phyloP scores from a whole-genome alignment of 2,113 vertebrate species.

The Amblyornis subalaris region DNA sequence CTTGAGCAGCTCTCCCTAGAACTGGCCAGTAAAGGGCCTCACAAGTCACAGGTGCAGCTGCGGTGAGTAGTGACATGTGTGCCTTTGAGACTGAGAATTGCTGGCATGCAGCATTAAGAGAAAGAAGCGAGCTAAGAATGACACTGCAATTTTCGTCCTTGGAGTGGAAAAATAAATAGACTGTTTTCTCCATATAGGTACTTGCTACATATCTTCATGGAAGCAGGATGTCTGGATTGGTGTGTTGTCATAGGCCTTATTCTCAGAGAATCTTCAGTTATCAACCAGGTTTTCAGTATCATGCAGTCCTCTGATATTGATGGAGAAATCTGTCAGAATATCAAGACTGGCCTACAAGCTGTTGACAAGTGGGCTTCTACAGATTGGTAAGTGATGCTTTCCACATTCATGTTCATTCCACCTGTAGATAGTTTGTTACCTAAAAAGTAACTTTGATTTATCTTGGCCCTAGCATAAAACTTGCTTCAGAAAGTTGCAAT shows the following conservation, averaged over 20 bases:
- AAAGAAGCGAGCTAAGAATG: not conserved
- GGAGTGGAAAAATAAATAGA: not conserved
- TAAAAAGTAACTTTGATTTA: not conserved
- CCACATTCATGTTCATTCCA: not conserved
- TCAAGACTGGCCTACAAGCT: slow-evolving; percentile 83
- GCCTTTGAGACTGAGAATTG: not conserved
- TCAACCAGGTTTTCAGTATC: slow-evolving; percentile 87
- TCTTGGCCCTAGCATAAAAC: not conserved
- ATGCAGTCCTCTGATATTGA: slow-evolving; percentile 87
- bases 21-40: slow-evolving; percentile 93
- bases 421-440: not conserved
- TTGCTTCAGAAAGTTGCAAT: not conserved
- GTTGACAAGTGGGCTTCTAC: slow-evolving; percentile 88
- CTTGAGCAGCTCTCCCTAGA: slow-evolving; percentile 97
- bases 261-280: slow-evolving; percentile 85
- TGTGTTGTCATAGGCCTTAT: slow-evolving; percentile 91
- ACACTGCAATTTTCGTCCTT: not conserved
- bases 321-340: slow-evolving; percentile 83
- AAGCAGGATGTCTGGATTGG: slow-evolving; percentile 97
- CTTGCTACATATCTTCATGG: slow-evolving; percentile 94
- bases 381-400: slow-evolving; percentile 81
- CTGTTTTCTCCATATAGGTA: slow-evolving; percentile 73
- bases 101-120: not conserved
- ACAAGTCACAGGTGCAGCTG: slow-evolving; percentile 95
- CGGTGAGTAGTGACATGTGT: slow-evolving; percentile 74